A percentile compares a stretch with the other conserved stretches of the same genome.
Evolutionary conservation across 2,113 vertebrate species (phyloP).

Genomic region (Oriolus oriolus): DNA sequence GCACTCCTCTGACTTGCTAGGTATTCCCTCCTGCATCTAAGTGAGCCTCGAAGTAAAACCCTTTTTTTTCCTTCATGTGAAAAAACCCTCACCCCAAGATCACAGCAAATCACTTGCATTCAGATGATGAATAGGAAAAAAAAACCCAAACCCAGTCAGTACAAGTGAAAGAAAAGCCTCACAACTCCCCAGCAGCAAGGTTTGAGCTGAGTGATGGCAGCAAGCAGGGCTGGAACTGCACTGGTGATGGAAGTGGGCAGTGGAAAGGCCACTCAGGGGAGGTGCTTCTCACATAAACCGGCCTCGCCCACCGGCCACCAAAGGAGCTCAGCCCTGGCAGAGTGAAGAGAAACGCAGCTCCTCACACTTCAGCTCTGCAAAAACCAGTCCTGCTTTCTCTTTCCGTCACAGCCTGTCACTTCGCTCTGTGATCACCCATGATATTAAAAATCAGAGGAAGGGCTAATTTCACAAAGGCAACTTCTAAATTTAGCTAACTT

Average conservation of each 20-base stretch:
- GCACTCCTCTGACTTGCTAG: not conserved
- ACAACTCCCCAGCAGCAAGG: not conserved
- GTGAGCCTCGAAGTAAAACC: not conserved
- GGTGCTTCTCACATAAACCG: not conserved
- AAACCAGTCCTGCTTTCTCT: not conserved
- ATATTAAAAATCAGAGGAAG: not conserved
- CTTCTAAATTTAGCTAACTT: not conserved
- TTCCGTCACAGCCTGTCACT: not conserved
- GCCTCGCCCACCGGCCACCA: rapidly evolving
- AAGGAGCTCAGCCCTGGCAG: not conserved
- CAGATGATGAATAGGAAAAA: not conserved
- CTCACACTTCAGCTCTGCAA: not conserved
- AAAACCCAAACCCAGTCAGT: too few species aligned
- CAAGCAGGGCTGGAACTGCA: rapidly evolving
- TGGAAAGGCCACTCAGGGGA: not conserved
- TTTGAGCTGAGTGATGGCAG: not conserved
- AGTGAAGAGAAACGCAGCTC: not conserved
- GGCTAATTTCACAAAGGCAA: not conserved
- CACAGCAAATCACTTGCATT: not conserved
- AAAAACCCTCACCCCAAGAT: not conserved
- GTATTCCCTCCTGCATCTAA: not conserved
- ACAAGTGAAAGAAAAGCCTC: not conserved
- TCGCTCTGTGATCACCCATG: not conserved
- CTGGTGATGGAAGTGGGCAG: not conserved
- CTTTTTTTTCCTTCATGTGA: not conserved